Evolutionary conservation across 2,113 vertebrate genomes (phyloP), one percentile per base, ranked within the genome.

Genomic region (Heterochromis multidens): DNA sequence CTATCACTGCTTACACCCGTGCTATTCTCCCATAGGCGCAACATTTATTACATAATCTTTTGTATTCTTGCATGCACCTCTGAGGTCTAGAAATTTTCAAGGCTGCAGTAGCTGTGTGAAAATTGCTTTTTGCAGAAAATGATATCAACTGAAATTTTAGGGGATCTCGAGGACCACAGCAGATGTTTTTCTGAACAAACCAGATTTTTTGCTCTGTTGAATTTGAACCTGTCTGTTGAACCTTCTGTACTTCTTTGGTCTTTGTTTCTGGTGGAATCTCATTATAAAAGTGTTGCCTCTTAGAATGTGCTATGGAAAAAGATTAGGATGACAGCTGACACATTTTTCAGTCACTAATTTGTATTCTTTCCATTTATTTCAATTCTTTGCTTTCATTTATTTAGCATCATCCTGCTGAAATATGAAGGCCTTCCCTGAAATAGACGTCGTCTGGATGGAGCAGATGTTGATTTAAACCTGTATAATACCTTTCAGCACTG

Each of bases 281-380:
- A n/a, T 35, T 1, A n/a, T 6, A 37, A 19, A 62, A 11, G 21
- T 14, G 21, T 37, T 63, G n/a, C 21, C 0, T 37, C n/a, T 37
- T 37, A 63, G 35, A 63, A 63, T 17, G 37, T 13, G 21, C 17
- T 61, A 17, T 61, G 59, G 29, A 61, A 33, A 61, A 11, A 33
- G 27, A 61, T 61, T 61, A 61, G 27, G 29, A 61, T 0, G 59
- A 61, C 29, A 61, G 29, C 29, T 11, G 29, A 61, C 59, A 61
- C 9, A 61, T 33, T 33, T 31, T 33, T 61, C 58, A 29, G 58
- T 17, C 14, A 29, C 7, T 61, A 0, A 61, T 3, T 61, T 21
- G 59, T 61, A 61, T 33, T 11, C 33, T 3, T 31, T 5, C 29
- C 9, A 0, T 21, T 6, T 33, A 4, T 60, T 29, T 61, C 29